Conservation (phyloP, 1,140 invertebrate genomes). For the Cotesia glomerata region DNA sequence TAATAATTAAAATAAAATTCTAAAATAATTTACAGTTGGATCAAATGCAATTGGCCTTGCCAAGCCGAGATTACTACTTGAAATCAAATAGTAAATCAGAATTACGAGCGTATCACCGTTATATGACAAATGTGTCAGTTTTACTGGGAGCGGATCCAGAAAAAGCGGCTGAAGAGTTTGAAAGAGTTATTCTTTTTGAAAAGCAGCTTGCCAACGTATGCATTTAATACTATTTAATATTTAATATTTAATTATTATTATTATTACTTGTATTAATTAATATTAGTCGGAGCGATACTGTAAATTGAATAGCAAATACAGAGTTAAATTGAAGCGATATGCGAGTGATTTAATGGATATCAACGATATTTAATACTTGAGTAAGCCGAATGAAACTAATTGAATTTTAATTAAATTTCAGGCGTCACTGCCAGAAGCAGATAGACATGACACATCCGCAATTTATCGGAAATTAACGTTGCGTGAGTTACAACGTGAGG, state of each 20-base stretch:
- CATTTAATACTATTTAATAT: constrained; percentile 1
- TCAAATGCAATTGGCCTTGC: constrained; percentile 80
- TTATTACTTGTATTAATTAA: background rate
- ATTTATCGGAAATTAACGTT: constrained; percentile 78
- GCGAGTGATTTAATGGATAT: background rate
- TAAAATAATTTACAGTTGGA: constrained; percentile 70
- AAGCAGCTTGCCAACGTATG: constrained; percentile 79
- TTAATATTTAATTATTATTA: constrained; percentile 5
- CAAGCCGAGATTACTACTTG: constrained; percentile 82
- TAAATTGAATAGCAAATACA: no score
- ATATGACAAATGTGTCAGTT: constrained; percentile 79
- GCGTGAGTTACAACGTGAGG: constrained; percentile 68
- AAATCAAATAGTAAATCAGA: constrained; percentile 73
- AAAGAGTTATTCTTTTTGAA: constrained; percentile 77
- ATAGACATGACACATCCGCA: constrained; percentile 80
- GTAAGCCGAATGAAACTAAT: background rate
- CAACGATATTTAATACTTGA: background rate
- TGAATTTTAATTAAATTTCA: constrained; percentile 46
- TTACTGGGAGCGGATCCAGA: constrained; percentile 74
- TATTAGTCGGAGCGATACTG: background rate
- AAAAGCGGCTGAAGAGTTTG: constrained; percentile 70
- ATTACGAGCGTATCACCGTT: constrained; percentile 76
- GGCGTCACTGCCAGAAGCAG: constrained; percentile 79
- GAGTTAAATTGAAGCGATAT: background rate
- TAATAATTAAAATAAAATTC: constrained; percentile 3